Evolutionary conservation across 2,888 invertebrate species (phyloP), one percentile per base, ranked within the genome.

Genomic region (Drosophila colorata): DNA sequence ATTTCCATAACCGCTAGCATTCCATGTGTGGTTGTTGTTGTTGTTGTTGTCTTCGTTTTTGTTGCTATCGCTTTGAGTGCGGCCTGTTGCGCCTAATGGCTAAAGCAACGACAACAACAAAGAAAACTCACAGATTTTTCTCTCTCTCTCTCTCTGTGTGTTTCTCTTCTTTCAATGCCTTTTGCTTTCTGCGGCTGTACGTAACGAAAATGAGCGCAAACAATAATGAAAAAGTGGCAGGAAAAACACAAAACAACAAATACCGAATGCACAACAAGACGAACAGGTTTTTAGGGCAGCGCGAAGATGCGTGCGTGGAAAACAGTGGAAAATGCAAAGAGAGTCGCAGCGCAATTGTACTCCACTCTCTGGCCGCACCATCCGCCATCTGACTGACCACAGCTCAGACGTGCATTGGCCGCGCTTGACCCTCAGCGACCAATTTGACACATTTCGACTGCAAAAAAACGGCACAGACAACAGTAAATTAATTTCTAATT

Each of bases 1-100:
- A 86, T 86, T 85, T 86, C 85, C 83, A 85, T 85, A 87, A 86
- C 85, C 85, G 85, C 85, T 86, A 86, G 83, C 87, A 86, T 86
- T 87, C 72, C 84, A 43, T 23, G 66, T 65, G 58, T 61, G 67
- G 37, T 38, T 48, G 53, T 41, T 67, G 46, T n/a, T n/a, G n/a
- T 46, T 44, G 25, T 18, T 57, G 49, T 40, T 61, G 64, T 63
- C 2, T 8, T 28, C 1, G 28, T 28, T 28, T 28, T 28, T 41
- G 49, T 14, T 51, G 51, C 44, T 46, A 52, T 47, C 68, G 46
- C 63, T 52, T 53, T 37, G 57, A 53, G 57, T 57, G 63, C 51
- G 31, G 63, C 43, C 63, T 69, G 56, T 53, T 73, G 55, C 49
- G 67, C 67, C 78, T 82, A 82, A 85, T 83, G 72, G 78, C 66